These are phyloP conservation scores for Ammodramus savannarum DNA, from an alignment of 2,113 vertebrate genomes.

Conservation along the genomic window DNA sequence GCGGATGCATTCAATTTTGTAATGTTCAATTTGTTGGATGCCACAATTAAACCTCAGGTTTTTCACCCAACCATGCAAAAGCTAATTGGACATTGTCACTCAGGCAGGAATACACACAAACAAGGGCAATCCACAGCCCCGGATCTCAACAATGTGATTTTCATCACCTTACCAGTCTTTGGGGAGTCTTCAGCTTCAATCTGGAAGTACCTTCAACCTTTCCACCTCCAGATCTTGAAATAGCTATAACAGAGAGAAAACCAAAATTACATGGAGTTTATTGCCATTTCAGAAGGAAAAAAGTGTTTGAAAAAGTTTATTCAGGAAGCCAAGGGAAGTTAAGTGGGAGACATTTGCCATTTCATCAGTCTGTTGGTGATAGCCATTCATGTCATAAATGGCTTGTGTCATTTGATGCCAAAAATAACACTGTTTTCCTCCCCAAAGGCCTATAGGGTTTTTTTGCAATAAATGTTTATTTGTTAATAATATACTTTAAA, in stretches of 20 bases:
- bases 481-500: slow-evolving; percentile 83
- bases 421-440: slow-evolving; percentile 79
- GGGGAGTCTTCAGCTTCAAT: slow-evolving; percentile 54
- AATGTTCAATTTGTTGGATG: slow-evolving; percentile 79
- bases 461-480: slow-evolving; percentile 83
- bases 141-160: slow-evolving; percentile 69
- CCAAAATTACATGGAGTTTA: slow-evolving; percentile 69
- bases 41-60: slow-evolving; percentile 76
- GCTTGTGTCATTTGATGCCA: slow-evolving; percentile 83
- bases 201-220: slow-evolving; percentile 56
- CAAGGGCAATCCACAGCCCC: slow-evolving; percentile 40
- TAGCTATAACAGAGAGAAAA: slow-evolving; percentile 68
- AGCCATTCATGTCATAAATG: slow-evolving; percentile 79
- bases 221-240: slow-evolving; percentile 55
- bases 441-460: slow-evolving; percentile 76
- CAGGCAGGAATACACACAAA: slow-evolving; percentile 71
- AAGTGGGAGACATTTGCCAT: slow-evolving; percentile 75
- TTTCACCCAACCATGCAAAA: slow-evolving; percentile 41
- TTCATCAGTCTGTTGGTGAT: slow-evolving; percentile 73
- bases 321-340: slow-evolving; percentile 75
- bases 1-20: slow-evolving; percentile 39
- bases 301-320: slow-evolving; percentile 72
- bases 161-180: slow-evolving; percentile 60
- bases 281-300: slow-evolving; percentile 63
- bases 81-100: slow-evolving; percentile 70